A percentile compares a stretch with the other conserved stretches of the same genome.
These are phyloP conservation scores for Saxidomus purpurata DNA, from an alignment of 1,140 invertebrate genomes.

Conservation along the genomic window DNA sequence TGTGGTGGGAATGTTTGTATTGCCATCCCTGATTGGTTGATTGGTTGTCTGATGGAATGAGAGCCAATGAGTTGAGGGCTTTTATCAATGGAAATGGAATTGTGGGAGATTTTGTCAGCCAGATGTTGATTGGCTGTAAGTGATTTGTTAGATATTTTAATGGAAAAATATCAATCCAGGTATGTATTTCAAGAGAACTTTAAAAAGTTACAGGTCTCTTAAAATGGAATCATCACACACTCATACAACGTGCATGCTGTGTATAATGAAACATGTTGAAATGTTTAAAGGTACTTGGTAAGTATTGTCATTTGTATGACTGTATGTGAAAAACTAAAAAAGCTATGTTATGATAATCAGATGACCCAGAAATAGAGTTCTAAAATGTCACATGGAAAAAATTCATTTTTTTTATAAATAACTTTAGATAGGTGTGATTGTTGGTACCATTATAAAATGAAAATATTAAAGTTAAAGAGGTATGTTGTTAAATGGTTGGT, in stretches of 20 bases:
- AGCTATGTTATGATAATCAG: background rate
- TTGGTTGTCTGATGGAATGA: slow-evolving; percentile 53
- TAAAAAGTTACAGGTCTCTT: background rate
- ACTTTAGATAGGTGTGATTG: too few relatives aligned
- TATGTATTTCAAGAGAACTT: slow-evolving; percentile 21
- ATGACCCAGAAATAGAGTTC: background rate
- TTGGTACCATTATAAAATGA: too few relatives aligned
- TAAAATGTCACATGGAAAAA: background rate
- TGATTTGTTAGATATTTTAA: slow-evolving; percentile 37
- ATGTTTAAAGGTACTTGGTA: background rate
- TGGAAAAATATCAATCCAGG: background rate
- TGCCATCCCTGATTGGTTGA: slow-evolving; percentile 55
- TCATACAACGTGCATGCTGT: background rate
- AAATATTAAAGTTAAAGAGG: too few relatives aligned
- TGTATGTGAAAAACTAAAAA: background rate
- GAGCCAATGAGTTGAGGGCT: slow-evolving; percentile 53
- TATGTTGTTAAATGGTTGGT: too few relatives aligned
- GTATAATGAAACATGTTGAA: background rate
- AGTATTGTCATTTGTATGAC: background rate
- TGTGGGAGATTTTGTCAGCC: slow-evolving; percentile 53
- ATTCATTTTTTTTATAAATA: too few relatives aligned
- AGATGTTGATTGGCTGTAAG: slow-evolving; percentile 57
- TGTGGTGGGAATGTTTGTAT: slow-evolving; percentile 41
- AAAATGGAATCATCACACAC: background rate
- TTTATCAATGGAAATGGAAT: slow-evolving; percentile 37